Evolutionary conservation across 2,113 vertebrate genomes (phyloP), one percentile per base, ranked within the genome.

Genomic region (Pseudolaguvia tuberculata): DNA sequence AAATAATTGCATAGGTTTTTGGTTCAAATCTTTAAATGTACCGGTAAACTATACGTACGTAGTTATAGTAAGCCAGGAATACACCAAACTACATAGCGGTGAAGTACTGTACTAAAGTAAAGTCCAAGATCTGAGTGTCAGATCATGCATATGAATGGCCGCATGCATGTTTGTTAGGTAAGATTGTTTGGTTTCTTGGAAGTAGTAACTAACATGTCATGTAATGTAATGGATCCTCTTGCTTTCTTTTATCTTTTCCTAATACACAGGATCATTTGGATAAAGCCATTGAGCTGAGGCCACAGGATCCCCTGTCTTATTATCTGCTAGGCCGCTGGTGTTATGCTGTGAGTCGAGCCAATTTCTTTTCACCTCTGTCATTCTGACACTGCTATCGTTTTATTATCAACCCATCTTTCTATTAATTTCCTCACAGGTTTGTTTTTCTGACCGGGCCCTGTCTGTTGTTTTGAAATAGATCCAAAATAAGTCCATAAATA

Each of bases 281-380:
- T 86, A 95, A 92, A 90, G 96, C 96, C 84, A 94, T 96, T 51
- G 86, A 94, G 81, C 90, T 98, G 86, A 93, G 94, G 62, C 97
- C 96, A 15, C 88, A 93, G 73, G 95, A 98, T 85, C 94, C 97
- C 0, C 73, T 93, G 83, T 90, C 94, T 29, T 96, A 98, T 89
- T 97, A 98, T 86, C 91, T 99, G 70, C 89, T 93, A 82, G 97
- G 97, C 84, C 94, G 97, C 88, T 99, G 97, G 91, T 98, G 95
- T 87, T 98, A 98, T 55, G 89, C 92, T 81, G 96, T 99, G 91
- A 90, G 52, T 50, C 2, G 15, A 31, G n/a, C 18, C 11, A 20
- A 3, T 63, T 67, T 0, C 61, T 50, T 67, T 75, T 72, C 76
- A 18, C 23, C 25, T 68, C 47, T 18, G 53, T 59, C 52, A 35